Conservation (phyloP, 2,113 vertebrate species). For the Montifringilla adamsi region DNA sequence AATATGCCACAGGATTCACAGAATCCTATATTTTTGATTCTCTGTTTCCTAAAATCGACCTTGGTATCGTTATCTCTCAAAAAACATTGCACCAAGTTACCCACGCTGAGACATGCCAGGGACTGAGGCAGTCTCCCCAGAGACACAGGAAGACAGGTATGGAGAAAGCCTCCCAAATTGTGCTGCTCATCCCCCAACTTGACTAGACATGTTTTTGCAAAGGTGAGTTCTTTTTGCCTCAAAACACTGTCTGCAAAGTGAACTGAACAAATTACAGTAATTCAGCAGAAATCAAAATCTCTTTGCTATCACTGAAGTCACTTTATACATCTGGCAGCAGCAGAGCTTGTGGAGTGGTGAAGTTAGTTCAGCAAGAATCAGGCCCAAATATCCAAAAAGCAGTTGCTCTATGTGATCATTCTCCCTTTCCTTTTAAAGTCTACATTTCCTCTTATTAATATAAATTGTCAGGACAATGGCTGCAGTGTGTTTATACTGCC, state of each 20-base stretch:
- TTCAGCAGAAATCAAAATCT: not conserved
- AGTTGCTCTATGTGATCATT: not conserved
- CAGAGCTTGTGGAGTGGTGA: not conserved
- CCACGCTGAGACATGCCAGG: not conserved
- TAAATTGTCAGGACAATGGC: not conserved
- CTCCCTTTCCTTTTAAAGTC: not conserved
- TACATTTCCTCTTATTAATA: not conserved
- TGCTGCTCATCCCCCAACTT: not conserved
- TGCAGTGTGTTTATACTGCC: not conserved
- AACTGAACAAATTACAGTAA: not conserved
- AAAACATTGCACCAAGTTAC: not conserved
- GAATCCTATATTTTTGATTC: not conserved
- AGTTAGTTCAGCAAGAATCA: not conserved
- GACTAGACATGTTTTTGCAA: not conserved
- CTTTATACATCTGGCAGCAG: not conserved
- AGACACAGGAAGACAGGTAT: not conserved
- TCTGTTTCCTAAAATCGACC: not conserved
- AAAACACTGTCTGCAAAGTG: not conserved
- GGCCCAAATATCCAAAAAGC: not conserved
- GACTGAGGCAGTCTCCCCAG: not conserved
- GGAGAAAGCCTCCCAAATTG: not conserved
- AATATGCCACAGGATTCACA: not conserved
- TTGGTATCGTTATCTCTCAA: not conserved
- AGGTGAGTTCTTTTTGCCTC: not conserved
- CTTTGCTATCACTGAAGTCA: not conserved